Conservation (phyloP, 2,797 vertebrate genomes). For the Catamblyrhynchus diadema region DNA sequence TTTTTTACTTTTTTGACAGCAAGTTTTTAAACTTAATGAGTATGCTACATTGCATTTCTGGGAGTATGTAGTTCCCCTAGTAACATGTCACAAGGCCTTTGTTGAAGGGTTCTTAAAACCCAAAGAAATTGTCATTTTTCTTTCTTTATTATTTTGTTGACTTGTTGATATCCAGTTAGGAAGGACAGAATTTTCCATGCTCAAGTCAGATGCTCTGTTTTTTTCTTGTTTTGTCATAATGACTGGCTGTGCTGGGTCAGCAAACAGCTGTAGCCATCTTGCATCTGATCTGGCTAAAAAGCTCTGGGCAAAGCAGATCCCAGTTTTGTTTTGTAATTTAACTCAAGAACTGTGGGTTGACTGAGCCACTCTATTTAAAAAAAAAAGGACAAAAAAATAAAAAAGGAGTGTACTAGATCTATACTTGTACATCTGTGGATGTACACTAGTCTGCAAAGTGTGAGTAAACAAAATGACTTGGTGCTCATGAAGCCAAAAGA, state of each 20-base stretch:
- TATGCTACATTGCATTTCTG: neutral
- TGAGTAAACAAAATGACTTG: neutral
- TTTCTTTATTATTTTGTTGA: neutral
- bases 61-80: conserved; percentile 12
- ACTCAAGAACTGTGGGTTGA: neutral
- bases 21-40: neutral
- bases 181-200: neutral
- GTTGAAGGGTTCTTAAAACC: neutral
- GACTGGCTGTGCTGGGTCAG: neutral
- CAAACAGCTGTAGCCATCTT: neutral
- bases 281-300: neutral
- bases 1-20: neutral
- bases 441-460: neutral
- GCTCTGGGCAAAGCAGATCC: neutral
- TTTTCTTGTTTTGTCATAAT: neutral
- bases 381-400: neutral
- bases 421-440: neutral
- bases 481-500: neutral
- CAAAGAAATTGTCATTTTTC: neutral
- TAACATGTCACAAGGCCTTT: conserved; percentile 20
- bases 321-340: neutral
- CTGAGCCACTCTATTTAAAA: neutral
- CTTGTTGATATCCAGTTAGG: neutral
- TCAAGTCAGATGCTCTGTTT: neutral
- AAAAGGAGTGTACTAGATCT: neutral